Percentiles rank a stretch among this genome's conserved stretches.
Conservation (phyloP, 2,797 vertebrate species). For the Chelon labrosus region DNA sequence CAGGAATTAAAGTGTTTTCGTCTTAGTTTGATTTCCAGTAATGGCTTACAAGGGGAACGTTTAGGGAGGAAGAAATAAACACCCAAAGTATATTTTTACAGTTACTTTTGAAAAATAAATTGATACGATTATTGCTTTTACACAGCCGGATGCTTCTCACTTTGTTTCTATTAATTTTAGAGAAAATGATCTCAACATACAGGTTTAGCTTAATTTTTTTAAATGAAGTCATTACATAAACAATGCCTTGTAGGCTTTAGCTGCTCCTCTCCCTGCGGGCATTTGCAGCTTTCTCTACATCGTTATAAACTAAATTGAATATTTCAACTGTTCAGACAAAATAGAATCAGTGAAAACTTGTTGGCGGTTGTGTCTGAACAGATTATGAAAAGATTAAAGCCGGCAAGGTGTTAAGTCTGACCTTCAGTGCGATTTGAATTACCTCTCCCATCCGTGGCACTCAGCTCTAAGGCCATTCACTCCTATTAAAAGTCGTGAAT, state of each 20-base stretch:
- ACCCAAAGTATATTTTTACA: too few species aligned
- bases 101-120: background rate
- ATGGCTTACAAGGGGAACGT: conserved; percentile 20
- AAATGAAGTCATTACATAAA: too few species aligned
- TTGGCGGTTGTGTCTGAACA: background rate
- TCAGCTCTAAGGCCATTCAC: background rate
- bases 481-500: conserved; percentile 3
- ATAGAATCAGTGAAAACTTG: background rate
- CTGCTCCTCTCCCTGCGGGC: background rate
- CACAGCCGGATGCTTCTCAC: conserved; percentile 1
- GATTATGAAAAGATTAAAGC: conserved; percentile 8
- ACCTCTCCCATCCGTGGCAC: too few species aligned
- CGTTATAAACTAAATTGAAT: background rate
- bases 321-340: background rate
- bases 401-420: background rate
- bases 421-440: background rate
- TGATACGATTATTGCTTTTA: conserved; percentile 1
- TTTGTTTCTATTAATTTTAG: conserved; percentile 19
- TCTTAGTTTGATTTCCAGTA: conserved; percentile 21
- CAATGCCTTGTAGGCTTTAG: too few species aligned
- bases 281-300: background rate
- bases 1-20: background rate
- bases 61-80: conserved; percentile 10
- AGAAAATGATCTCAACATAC: conserved; percentile 28
- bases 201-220: background rate